Percentiles rank a stretch among this genome's conserved stretches.
These are phyloP conservation scores for Drosophila eugracilis DNA, from an alignment of 1,140 invertebrate genomes.

Conservation along the genomic window DNA sequence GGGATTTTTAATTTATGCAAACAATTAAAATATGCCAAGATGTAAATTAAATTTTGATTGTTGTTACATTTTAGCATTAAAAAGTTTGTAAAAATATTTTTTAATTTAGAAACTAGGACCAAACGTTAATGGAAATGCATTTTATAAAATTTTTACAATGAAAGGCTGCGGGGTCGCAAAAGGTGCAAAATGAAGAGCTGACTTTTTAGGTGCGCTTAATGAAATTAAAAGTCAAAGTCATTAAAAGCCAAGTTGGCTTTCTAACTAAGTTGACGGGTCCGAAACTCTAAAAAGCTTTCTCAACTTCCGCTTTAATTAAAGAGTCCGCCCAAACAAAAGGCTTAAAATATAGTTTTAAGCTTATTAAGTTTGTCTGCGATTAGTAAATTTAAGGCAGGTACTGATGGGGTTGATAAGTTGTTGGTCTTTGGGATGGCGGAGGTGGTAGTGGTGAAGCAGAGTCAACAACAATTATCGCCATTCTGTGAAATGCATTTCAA, in stretches of 20 bases:
- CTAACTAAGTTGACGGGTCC: constrained; percentile 52
- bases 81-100: background rate
- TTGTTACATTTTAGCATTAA: background rate
- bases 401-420: constrained; percentile 8
- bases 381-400: constrained; percentile 11
- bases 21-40: constrained; percentile 47
- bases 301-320: constrained; percentile 48
- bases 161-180: background rate
- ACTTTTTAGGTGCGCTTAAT: constrained; percentile 63
- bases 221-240: constrained; percentile 74
- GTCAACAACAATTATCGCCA: constrained; percentile 33
- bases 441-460: constrained; percentile 15
- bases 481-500: constrained; percentile 38
- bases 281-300: constrained; percentile 60
- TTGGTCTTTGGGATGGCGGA: background rate
- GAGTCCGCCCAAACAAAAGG: constrained; percentile 34
- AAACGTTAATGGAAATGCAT: constrained; percentile 68
- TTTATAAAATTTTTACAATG: constrained; percentile 47
- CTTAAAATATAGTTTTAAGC: constrained; percentile 38
- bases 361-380: constrained; percentile 46
- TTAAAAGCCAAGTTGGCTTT: constrained; percentile 68
- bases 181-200: constrained; percentile 34
- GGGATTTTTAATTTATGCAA: constrained; percentile 52
- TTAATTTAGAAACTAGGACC: constrained; percentile 15
- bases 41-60: constrained; percentile 39